Percentiles rank a stretch among this genome's conserved stretches.
Evolutionary conservation across 2,888 invertebrate species (phyloP).

Genomic region (Plusia festucae): DNA sequence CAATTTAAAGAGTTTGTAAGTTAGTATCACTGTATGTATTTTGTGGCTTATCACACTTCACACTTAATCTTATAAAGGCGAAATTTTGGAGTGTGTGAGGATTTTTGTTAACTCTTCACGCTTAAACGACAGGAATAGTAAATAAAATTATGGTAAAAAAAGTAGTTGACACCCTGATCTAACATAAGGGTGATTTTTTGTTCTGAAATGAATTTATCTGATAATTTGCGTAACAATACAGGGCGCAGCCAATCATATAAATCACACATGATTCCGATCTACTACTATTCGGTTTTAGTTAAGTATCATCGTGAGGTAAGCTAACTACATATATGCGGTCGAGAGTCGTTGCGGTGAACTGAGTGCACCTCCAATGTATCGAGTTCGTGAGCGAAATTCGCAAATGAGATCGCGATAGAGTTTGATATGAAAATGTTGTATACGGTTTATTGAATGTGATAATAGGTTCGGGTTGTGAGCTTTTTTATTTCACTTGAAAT

Average conservation of each 20-base stretch:
- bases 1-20: neutral
- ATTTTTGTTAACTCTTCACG: too few species aligned
- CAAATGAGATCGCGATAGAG: constrained; percentile 10
- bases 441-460: neutral
- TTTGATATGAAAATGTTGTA: constrained; percentile 3
- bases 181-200: too few species aligned
- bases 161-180: too few species aligned
- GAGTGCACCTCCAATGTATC: constrained; percentile 26
- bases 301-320: constrained; percentile 37
- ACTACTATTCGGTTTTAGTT: constrained; percentile 43
- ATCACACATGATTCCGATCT: constrained; percentile 34
- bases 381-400: constrained; percentile 21
- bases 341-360: constrained; percentile 48
- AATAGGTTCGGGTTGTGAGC: neutral
- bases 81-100: too few species aligned
- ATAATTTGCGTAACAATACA: too few species aligned
- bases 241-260: too few species aligned
- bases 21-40: neutral
- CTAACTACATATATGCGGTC: constrained; percentile 11
- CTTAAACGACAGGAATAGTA: too few species aligned
- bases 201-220: too few species aligned
- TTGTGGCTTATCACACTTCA: constrained; percentile 7
- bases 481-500: neutral
- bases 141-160: too few species aligned
- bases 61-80: too few species aligned